These are phyloP conservation scores for Holothuria leucospilota DNA, from an alignment of 53 echinoderm and acorn worm genomes.

Conservation along the genomic window DNA sequence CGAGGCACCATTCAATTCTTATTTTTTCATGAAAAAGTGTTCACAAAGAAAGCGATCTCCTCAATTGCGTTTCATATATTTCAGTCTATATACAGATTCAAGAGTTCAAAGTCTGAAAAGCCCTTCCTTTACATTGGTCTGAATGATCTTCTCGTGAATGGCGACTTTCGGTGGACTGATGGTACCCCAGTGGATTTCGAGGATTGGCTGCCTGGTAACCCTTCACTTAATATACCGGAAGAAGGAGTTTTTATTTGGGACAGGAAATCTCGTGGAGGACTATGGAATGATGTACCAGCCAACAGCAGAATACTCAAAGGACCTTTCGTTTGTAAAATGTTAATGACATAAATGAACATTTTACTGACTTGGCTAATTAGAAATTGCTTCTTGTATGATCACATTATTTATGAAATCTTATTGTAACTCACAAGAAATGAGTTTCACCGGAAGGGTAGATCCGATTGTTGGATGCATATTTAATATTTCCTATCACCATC, in stretches of 20 bases:
- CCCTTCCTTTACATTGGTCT: constrained; percentile 39
- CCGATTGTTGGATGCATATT: no score
- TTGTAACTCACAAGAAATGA: no score
- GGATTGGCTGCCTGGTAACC: constrained; percentile 32
- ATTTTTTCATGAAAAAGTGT: no score
- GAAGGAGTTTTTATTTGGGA: constrained; percentile 40
- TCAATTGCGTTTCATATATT: no score
- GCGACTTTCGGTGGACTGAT: constrained; percentile 24
- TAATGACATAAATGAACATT: neutral
- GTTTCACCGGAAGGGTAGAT: no score
- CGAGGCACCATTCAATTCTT: no score
- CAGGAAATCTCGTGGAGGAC: constrained; percentile 7
- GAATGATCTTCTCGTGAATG: constrained; percentile 21
- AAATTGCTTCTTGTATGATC: no score
- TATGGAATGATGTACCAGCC: constrained; percentile 39
- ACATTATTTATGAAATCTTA: no score
- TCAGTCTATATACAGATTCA: constrained; percentile 29
- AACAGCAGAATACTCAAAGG: constrained; percentile 23
- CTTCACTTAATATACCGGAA: constrained; percentile 27
- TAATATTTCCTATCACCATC: no score
- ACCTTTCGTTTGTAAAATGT: constrained; percentile 5
- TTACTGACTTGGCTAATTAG: no score
- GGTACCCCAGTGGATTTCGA: constrained; percentile 11
- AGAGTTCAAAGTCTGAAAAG: neutral
- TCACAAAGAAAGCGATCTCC: no score